Conservation (phyloP, 1,140 invertebrate genomes). For the Ladona fulva region DNA sequence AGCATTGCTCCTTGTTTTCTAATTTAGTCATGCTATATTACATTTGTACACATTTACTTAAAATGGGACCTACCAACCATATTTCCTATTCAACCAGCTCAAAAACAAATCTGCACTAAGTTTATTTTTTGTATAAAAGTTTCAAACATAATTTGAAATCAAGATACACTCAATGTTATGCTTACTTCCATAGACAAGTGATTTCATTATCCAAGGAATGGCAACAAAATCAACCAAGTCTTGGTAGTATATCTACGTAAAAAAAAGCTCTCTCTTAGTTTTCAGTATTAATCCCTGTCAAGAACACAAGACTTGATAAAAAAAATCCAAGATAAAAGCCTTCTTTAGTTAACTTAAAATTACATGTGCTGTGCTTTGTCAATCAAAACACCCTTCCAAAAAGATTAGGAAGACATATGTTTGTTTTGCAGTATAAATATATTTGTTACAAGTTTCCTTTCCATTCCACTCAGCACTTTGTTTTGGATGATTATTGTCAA, state of each 20-base stretch:
- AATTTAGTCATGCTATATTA: not conserved
- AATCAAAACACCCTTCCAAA: not conserved
- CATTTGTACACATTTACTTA: not conserved
- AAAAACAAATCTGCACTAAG: not conserved
- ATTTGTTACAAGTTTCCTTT: not conserved
- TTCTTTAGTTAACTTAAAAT: not conserved
- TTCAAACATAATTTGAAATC: not conserved
- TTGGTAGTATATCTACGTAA: too few relatives aligned
- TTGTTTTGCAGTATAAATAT: constrained; percentile 1
- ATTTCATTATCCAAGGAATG: too few relatives aligned
- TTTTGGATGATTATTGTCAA: not conserved
- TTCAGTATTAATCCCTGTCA: too few relatives aligned
- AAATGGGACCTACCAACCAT: not conserved
- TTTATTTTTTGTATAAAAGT: not conserved
- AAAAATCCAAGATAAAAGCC: too few relatives aligned
- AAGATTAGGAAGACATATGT: not conserved
- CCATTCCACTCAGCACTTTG: not conserved
- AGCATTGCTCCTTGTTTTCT: not conserved
- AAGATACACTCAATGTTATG: not conserved
- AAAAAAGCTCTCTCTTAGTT: too few relatives aligned
- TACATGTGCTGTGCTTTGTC: not conserved
- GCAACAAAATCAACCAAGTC: too few relatives aligned
- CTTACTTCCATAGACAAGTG: too few relatives aligned
- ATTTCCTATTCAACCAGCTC: not conserved
- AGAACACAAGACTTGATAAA: too few relatives aligned